Conservation (phyloP, 2,113 vertebrate species). For the Gymnogyps californianus region DNA sequence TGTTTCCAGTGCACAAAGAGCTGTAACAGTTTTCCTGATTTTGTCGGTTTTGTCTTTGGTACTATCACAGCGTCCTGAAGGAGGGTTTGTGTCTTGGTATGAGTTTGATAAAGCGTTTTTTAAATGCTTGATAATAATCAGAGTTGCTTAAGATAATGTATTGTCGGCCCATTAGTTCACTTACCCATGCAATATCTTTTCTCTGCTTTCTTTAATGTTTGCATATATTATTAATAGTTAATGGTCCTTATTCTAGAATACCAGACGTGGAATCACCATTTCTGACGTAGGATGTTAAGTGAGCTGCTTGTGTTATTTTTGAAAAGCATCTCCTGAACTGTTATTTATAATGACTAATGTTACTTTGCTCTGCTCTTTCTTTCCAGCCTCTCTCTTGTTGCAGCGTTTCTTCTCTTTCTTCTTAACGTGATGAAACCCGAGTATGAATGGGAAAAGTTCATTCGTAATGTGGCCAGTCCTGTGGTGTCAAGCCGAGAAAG, state of each 20-base stretch:
- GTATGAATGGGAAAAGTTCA: constrained; percentile 34
- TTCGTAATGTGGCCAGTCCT: background rate
- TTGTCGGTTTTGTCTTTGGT: background rate
- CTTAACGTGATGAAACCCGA: constrained; percentile 16
- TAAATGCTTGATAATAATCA: background rate
- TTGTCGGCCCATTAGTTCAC: background rate
- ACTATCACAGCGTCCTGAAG: background rate
- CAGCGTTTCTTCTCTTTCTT: background rate
- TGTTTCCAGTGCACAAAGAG: background rate
- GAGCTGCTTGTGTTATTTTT: constrained; percentile 25
- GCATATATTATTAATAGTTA: background rate
- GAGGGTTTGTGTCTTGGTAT: background rate
- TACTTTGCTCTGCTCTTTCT: background rate
- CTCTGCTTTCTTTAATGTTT: background rate
- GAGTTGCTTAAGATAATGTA: background rate
- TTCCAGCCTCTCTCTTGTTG: background rate
- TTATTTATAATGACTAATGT: background rate
- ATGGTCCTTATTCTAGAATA: background rate
- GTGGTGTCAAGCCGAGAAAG: background rate
- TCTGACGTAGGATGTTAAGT: background rate
- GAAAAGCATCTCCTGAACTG: background rate
- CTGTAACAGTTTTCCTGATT: background rate
- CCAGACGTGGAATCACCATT: background rate
- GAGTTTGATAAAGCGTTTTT: background rate
- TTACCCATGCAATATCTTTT: background rate